Evolutionary conservation across 2,113 vertebrate species (phyloP).

Genomic region (Colistium nudipinnis): DNA sequence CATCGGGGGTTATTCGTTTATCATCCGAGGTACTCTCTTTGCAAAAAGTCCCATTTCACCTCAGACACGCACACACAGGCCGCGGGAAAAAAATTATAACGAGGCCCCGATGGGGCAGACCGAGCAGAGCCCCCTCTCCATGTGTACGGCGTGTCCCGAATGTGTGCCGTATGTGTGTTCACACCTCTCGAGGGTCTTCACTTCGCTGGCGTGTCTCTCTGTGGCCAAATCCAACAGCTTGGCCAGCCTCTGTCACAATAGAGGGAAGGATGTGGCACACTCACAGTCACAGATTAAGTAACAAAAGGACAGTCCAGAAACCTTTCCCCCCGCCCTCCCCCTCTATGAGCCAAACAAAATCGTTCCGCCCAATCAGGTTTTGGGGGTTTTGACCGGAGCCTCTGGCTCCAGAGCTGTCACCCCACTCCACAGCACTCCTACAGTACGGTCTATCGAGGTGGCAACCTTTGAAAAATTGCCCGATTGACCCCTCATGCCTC

Average conservation of each 20-base stretch:
- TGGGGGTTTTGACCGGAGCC: neutral
- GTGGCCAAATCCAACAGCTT: conserved; percentile 90
- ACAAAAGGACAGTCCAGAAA: too few relatives aligned
- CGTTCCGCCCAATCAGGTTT: neutral
- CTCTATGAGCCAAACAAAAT: too few relatives aligned
- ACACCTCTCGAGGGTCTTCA: conserved; percentile 89
- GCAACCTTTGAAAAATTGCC: conserved; percentile 26
- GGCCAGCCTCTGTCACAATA: conserved; percentile 84
- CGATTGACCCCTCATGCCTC: conserved; percentile 44
- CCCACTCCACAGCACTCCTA: neutral
- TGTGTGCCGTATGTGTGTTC: conserved; percentile 51
- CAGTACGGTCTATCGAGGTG: neutral
- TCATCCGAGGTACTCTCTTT: conserved; percentile 51
- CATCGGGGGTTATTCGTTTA: conserved; percentile 54
- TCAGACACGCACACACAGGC: conserved; percentile 13
- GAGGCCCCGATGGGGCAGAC: conserved; percentile 51
- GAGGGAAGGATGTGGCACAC: conserved; percentile 45
- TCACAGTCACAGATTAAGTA: conserved; percentile 34
- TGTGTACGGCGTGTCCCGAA: conserved; percentile 44
- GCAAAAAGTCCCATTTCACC: conserved; percentile 65
- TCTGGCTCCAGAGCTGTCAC: conserved; percentile 1
- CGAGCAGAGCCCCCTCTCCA: conserved; percentile 37
- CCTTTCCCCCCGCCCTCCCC: too few relatives aligned
- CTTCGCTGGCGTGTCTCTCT: conserved; percentile 87
- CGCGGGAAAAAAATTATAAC: neutral